These are phyloP conservation scores for Geotrypetes seraphini DNA, from an alignment of 2,797 vertebrate species.

Conservation along the genomic window DNA sequence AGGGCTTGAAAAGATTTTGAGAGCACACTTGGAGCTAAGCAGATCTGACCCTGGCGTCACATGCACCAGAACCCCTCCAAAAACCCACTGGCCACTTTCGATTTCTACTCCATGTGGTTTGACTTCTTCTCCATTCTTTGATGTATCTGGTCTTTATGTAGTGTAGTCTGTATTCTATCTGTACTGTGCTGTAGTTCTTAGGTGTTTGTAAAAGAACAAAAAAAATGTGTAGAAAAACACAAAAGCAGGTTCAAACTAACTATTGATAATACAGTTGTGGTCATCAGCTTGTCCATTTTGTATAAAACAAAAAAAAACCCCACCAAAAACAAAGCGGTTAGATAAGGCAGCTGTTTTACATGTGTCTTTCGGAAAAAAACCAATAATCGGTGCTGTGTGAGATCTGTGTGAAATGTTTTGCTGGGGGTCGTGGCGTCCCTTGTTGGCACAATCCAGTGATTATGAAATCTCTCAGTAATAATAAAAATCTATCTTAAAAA, in stretches of 20 bases:
- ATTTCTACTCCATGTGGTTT: constrained; percentile 3
- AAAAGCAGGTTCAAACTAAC: constrained; percentile 45
- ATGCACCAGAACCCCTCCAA: neutral
- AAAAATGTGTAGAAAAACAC: constrained; percentile 46
- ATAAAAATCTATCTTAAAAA: no score
- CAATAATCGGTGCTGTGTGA: constrained; percentile 17
- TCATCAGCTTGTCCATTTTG: constrained; percentile 18
- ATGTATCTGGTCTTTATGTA: constrained; percentile 29
- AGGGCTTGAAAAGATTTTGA: no score
- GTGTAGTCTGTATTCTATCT: constrained; percentile 33
- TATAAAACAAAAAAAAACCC: constrained; percentile 43
- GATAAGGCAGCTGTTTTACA: constrained; percentile 53
- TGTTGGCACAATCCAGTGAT: no score
- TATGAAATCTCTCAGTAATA: no score
- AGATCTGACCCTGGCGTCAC: no score
- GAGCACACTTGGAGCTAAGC: no score
- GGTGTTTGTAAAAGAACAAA: constrained; percentile 70
- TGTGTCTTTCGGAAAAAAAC: constrained; percentile 26
- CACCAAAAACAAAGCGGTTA: constrained; percentile 40
- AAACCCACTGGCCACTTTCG: neutral
- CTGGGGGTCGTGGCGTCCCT: no score
- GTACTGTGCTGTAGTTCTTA: constrained; percentile 82
- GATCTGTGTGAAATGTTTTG: constrained; percentile 43
- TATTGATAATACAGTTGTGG: neutral
- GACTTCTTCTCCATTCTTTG: constrained; percentile 4